A percentile compares a stretch with the other conserved stretches of the same genome.
Evolutionary conservation across 2,888 invertebrate species (phyloP).

Genomic region (Teleiodes luculella): DNA sequence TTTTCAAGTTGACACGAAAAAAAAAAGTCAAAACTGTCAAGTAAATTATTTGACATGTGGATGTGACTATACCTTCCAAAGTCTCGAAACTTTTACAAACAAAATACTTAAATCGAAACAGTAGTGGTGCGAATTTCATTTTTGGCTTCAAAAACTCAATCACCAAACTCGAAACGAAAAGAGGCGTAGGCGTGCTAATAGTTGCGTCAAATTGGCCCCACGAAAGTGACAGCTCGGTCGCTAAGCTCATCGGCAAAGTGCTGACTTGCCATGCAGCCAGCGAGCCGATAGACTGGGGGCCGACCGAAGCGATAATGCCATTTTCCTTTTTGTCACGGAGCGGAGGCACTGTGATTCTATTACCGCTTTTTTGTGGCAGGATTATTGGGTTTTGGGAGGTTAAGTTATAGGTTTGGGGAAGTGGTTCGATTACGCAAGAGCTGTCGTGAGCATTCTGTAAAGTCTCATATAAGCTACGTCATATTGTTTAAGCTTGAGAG

Average conservation of each 20-base stretch:
- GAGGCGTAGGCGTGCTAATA: background rate
- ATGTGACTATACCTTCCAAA: too few relatives aligned
- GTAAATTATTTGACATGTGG: too few relatives aligned
- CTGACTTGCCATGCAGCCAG: background rate
- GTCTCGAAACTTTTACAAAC: too few relatives aligned
- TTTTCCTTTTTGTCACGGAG: conserved; percentile 56
- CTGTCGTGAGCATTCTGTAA: too few relatives aligned
- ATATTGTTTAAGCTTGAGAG: too few relatives aligned
- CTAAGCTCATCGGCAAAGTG: background rate
- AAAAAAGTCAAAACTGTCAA: too few relatives aligned
- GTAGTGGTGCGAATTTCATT: too few relatives aligned
- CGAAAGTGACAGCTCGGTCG: background rate
- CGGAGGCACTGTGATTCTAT: conserved; percentile 54
- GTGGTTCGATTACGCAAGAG: background rate
- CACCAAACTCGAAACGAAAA: background rate
- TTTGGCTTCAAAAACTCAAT: too few relatives aligned
- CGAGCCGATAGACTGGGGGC: conserved; percentile 24
- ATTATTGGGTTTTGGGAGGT: conserved; percentile 13
- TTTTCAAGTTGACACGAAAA: too few relatives aligned
- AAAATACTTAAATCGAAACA: too few relatives aligned
- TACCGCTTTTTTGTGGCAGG: conserved; percentile 29
- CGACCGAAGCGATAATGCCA: conserved; percentile 46
- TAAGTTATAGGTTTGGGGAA: background rate
- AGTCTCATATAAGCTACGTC: background rate
- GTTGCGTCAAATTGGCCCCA: background rate